A percentile compares a stretch with the other conserved stretches of the same genome.
Conservation (phyloP, 2,113 vertebrate species). For the Silurus glanis region DNA sequence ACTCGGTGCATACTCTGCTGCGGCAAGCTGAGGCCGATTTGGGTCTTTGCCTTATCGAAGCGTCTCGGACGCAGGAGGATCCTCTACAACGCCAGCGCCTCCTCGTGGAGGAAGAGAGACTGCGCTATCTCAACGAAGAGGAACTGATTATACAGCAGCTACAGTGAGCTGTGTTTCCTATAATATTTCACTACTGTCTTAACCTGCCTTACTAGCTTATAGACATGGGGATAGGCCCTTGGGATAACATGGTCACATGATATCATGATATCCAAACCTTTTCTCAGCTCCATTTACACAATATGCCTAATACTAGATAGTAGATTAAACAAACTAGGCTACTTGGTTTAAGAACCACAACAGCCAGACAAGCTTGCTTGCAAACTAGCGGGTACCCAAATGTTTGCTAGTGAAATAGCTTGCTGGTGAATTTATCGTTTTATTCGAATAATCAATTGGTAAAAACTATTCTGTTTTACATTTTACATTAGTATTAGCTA, state of each 20-base stretch:
- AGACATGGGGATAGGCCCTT: background rate
- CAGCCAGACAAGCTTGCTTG: background rate
- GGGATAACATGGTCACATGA: background rate
- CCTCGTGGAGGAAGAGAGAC: conserved; percentile 93
- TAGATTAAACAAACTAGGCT: background rate
- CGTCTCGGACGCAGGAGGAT: conserved; percentile 90
- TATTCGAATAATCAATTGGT: background rate
- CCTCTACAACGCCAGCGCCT: conserved; percentile 95
- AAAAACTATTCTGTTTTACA: background rate
- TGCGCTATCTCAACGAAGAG: conserved; percentile 96
- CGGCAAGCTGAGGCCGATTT: conserved; percentile 90
- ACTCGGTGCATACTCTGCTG: conserved; percentile 84
- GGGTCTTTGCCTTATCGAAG: conserved; percentile 89
- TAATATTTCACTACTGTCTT: background rate
- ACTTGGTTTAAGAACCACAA: background rate
- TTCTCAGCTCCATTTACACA: background rate
- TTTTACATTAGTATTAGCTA: background rate
- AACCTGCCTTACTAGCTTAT: background rate
- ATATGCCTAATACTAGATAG: background rate
- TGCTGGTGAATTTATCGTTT: background rate
- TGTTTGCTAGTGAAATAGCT: background rate
- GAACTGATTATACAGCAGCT: conserved; percentile 95
- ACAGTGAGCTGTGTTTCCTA: conserved; percentile 79
- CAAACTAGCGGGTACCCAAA: background rate
- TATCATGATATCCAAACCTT: background rate